Evolutionary conservation across 2,888 invertebrate genomes (phyloP).

Genomic region (Rapana venosa): DNA sequence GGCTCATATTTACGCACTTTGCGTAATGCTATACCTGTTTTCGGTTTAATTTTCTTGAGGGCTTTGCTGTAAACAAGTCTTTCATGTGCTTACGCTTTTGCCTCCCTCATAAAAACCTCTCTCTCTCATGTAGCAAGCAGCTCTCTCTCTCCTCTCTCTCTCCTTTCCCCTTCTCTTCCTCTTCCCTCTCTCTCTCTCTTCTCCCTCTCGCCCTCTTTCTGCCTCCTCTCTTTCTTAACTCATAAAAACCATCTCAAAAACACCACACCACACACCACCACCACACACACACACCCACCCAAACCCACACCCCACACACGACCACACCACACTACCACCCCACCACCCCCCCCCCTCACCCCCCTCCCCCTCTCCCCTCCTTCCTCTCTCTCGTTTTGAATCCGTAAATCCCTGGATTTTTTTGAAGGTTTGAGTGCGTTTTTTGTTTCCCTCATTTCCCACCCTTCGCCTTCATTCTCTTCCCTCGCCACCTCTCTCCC

Average conservation of each 20-base stretch:
- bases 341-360: no score
- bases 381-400: no score
- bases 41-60: neutral
- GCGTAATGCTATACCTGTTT: neutral
- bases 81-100: neutral
- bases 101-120: neutral
- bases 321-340: no score
- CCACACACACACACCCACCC: no score
- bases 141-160: neutral
- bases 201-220: neutral
- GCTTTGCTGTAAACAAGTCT: neutral
- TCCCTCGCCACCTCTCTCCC: neutral
- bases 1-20: neutral
- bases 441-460: neutral
- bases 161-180: neutral
- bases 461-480: neutral
- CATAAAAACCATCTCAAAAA: no score
- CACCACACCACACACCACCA: no score
- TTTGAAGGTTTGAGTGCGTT: no score
- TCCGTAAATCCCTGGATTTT: no score
- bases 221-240: no score
- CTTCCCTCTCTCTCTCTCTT: neutral
- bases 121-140: neutral
- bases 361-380: no score
- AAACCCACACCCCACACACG: no score